Base-by-base conservation (phyloP, 2,797 vertebrate genomes). In the Silurus lanzhouensis region DNA sequence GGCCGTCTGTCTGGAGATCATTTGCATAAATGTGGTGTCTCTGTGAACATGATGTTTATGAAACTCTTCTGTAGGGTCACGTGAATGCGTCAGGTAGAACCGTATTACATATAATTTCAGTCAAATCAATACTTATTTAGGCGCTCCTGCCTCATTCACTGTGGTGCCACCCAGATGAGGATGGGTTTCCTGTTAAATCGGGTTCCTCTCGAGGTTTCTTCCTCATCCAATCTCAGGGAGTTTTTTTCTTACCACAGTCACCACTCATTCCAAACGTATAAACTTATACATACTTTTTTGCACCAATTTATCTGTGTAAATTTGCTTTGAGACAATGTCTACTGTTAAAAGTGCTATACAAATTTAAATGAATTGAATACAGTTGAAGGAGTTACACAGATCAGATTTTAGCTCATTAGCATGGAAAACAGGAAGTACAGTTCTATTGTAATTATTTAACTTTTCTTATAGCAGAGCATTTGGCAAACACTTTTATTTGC, bases 371-470 rank as follows among this genome's bases (percentile, higher is more conserved):
- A 38, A 38, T 38, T 38, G 0, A 38, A 38, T 38, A 38, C 38
- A 38, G 4, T 38, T 38, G 38, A 38, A 38, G 38, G n/a, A 25
- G 63, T 25, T 13, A 66, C 25, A 66, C 38, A 6, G 9, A 5
- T 5, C 63, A 25, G 10, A 25, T 67, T 67, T 31, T 6, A 15
- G 7, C 6, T 6, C 1, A 6, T 31, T 67, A 27, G 25, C 66
- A 6, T 44, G 31, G n/a, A 76, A 76, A 57, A 76, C 52, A 76
- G 74, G 48, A 76, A 76, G 74, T 58, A 10, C 52, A 31, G 52
- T 0, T 9, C 19, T 58, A 14, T 55, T 25, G 22, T 31, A 19
- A 22, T 38, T 48, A 20, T 19, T 71, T 46, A 38, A 70, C 20
- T 72, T 46, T 22, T 72, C 70, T 46, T 12, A 10, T 2, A 46